phyloP scores from a whole-genome alignment of 2,113 vertebrate genomes.

The Semnornis frantzii region DNA sequence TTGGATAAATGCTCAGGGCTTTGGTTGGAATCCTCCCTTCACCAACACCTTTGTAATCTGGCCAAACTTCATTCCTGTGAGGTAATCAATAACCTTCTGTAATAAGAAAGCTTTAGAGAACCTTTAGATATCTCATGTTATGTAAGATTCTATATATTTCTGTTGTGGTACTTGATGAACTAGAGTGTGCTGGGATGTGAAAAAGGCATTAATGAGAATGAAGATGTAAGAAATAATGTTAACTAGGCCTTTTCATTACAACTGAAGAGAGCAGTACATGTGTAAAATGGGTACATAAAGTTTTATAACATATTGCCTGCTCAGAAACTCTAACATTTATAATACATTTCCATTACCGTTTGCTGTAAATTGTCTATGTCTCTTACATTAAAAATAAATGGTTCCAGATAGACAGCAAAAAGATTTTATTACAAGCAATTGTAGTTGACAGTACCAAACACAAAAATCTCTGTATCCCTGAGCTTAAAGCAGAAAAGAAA shows the following conservation, averaged over 20 bases:
- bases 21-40: background rate
- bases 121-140: background rate
- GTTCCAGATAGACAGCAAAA: constrained; percentile 53
- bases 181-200: background rate
- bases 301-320: constrained; percentile 52
- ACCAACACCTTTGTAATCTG: background rate
- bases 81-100: background rate
- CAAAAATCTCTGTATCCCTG: constrained; percentile 12
- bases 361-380: constrained; percentile 58
- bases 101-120: background rate
- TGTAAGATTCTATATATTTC: background rate
- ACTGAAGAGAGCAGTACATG: background rate
- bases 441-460: constrained; percentile 17
- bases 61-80: background rate
- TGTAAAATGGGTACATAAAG: constrained; percentile 48
- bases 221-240: constrained; percentile 37
- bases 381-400: constrained; percentile 63
- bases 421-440: constrained; percentile 52
- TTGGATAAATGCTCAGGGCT: background rate
- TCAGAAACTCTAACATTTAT: constrained; percentile 53
- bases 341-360: constrained; percentile 62
- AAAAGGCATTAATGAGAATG: constrained; percentile 14
- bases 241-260: constrained; percentile 50
- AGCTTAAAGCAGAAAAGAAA: background rate
- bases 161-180: background rate